phyloP scores from a whole-genome alignment of 2,797 vertebrate species.

The Danio choprae region DNA sequence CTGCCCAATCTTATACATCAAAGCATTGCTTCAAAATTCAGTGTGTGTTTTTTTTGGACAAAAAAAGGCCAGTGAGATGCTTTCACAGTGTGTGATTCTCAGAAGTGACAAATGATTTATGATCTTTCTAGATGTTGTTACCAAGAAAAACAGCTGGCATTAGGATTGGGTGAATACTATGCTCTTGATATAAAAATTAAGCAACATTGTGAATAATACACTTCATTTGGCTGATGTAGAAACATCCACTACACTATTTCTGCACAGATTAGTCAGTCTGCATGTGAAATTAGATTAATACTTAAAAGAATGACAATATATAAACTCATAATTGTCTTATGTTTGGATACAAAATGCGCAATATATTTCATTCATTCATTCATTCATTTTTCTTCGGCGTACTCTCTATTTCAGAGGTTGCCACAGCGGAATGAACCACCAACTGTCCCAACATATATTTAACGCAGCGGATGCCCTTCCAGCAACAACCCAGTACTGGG shows the following conservation, averaged over 20 bases:
- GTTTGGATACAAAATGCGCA: background rate
- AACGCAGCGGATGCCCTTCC: too few species aligned
- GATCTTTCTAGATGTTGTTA: background rate
- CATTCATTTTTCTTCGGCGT: too few species aligned
- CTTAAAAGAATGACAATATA: background rate
- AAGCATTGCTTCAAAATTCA: background rate
- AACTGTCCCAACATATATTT: too few species aligned
- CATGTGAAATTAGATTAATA: background rate
- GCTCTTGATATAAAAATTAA: background rate
- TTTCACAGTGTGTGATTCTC: background rate
- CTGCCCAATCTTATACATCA: background rate
- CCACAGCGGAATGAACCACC: too few species aligned
- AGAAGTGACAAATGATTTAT: background rate
- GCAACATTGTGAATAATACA: background rate
- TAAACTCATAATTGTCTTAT: background rate
- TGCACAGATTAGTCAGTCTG: background rate
- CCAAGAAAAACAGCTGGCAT: background rate
- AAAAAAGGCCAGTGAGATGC: constrained; percentile 3
- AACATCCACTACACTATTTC: background rate
- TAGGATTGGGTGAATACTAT: background rate
- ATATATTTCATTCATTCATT: too few species aligned
- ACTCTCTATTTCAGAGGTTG: too few species aligned
- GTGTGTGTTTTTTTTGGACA: background rate
- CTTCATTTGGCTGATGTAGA: background rate
- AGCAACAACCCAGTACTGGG: too few species aligned